These are phyloP conservation scores for Eupleurogrammus muticus DNA, from an alignment of 2,797 vertebrate species.

Conservation along the genomic window DNA sequence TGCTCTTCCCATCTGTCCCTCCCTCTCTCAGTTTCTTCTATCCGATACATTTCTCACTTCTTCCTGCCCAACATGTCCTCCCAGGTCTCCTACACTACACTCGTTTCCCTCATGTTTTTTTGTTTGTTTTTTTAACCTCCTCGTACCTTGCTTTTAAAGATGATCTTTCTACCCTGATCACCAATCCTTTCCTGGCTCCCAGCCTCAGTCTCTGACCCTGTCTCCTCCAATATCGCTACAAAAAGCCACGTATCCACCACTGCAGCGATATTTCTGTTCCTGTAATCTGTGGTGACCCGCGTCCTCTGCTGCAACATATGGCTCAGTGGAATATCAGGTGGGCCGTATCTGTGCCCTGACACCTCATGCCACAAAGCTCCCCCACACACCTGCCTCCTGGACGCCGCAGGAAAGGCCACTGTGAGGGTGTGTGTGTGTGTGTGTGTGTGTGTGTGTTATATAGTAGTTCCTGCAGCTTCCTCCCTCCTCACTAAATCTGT, in stretches of 20 bases:
- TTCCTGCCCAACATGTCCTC: neutral
- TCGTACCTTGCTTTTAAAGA: neutral
- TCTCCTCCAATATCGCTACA: no score
- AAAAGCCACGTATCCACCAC: neutral
- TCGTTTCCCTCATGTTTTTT: no score
- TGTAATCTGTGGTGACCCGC: slow-evolving; percentile 29
- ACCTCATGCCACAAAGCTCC: slow-evolving; percentile 22
- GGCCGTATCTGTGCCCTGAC: slow-evolving; percentile 37
- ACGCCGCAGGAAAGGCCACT: slow-evolving; percentile 51
- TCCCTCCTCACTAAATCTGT: slow-evolving; percentile 3
- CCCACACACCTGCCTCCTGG: slow-evolving; percentile 50
- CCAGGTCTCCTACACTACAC: neutral
- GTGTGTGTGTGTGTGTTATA: slow-evolving; percentile 14
- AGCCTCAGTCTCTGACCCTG: neutral
- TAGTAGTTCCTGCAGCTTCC: slow-evolving; percentile 16
- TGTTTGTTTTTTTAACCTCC: neutral
- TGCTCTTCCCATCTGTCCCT: slow-evolving; percentile 36
- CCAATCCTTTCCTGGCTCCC: slow-evolving; percentile 1
- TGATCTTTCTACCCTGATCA: slow-evolving; percentile 4
- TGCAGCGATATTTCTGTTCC: neutral
- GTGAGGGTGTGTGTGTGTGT: slow-evolving; percentile 23
- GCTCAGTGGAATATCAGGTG: slow-evolving; percentile 51
- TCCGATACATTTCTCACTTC: neutral
- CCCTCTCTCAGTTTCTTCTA: slow-evolving; percentile 10
- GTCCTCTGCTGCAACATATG: slow-evolving; percentile 42